phyloP scores from a whole-genome alignment of 2,888 invertebrate species.

The Troides helena region DNA sequence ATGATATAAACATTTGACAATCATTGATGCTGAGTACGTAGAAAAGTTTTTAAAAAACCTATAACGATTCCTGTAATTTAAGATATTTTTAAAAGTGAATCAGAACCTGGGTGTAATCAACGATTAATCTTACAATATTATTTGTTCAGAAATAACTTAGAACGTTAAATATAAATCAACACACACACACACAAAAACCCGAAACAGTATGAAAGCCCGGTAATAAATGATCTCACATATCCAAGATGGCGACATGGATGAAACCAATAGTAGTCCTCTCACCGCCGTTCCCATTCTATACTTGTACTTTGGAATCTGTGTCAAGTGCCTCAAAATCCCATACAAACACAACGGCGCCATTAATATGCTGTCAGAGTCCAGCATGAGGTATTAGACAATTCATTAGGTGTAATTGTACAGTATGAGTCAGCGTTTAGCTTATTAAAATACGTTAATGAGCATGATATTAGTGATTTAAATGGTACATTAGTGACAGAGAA shows the following conservation, averaged over 20 bases:
- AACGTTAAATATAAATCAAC: background rate
- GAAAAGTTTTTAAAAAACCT: too few species aligned
- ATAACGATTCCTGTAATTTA: too few species aligned
- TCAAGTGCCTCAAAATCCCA: slow-evolving; percentile 41
- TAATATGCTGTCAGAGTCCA: slow-evolving; percentile 60
- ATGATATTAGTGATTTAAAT: slow-evolving; percentile 30
- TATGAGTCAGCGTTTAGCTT: slow-evolving; percentile 61
- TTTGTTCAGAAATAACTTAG: background rate
- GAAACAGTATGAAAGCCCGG: background rate
- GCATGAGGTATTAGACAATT: slow-evolving; percentile 70
- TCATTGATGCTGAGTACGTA: too few species aligned
- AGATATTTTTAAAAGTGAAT: background rate
- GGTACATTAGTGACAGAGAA: slow-evolving; percentile 7
- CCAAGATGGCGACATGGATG: slow-evolving; percentile 32
- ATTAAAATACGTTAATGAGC: slow-evolving; percentile 39
- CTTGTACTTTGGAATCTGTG: slow-evolving; percentile 32
- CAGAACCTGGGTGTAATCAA: background rate
- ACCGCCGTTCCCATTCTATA: slow-evolving; percentile 31
- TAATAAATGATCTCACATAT: slow-evolving; percentile 30
- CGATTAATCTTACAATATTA: background rate
- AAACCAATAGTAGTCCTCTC: slow-evolving; percentile 36
- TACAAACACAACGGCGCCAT: slow-evolving; percentile 42
- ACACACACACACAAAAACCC: background rate
- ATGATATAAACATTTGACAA: too few species aligned
- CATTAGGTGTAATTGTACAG: slow-evolving; percentile 72